Conservation (phyloP, 2,797 vertebrate species). For the Tolypeutes matacus region DNA sequence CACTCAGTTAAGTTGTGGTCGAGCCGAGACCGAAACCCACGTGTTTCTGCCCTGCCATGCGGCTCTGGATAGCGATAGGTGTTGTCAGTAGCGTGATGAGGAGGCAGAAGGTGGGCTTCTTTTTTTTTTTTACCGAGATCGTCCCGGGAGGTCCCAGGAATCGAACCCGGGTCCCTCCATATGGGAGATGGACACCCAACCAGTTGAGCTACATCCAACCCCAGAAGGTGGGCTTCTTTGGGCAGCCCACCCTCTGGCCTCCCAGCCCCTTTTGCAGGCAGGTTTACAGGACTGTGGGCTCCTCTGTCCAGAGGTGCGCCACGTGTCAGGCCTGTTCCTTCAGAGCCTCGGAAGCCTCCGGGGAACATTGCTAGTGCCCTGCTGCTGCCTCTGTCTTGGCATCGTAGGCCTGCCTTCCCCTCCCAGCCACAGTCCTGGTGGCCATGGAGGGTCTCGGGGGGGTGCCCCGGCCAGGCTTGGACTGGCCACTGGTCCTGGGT, state of each 20-base stretch:
- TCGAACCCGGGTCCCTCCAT: too few species aligned
- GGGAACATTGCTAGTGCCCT: accelerated
- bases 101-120: background rate
- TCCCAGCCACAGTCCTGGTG: too few species aligned
- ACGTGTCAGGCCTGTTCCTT: background rate
- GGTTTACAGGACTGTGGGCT: background rate
- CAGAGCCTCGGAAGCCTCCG: background rate
- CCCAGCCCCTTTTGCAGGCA: background rate
- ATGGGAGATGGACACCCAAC: too few species aligned
- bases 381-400: background rate
- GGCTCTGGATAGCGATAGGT: background rate
- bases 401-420: background rate
- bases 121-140: too few species aligned
- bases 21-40: background rate
- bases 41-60: too few species aligned
- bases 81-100: background rate
- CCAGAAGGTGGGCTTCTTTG: background rate
- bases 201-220: too few species aligned
- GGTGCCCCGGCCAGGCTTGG: background rate
- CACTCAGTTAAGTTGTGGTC: background rate
- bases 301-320: background rate
- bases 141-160: too few species aligned
- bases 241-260: background rate
- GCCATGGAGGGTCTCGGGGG: background rate
- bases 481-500: background rate